These are phyloP conservation scores for Nannoperca obscura DNA, from an alignment of 2,797 vertebrate genomes.

Conservation along the genomic window DNA sequence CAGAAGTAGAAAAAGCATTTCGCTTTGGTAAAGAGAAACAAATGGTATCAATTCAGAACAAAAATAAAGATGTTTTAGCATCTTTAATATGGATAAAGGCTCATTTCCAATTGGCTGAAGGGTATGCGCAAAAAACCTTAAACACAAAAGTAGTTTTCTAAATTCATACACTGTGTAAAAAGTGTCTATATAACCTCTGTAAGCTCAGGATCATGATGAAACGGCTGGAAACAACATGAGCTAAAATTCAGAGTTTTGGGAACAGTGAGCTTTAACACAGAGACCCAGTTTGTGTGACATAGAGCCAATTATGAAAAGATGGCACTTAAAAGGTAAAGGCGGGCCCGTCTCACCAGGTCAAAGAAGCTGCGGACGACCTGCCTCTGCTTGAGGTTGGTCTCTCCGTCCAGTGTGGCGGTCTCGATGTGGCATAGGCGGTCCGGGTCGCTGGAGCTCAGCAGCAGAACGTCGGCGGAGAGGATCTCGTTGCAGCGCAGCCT, in stretches of 20 bases:
- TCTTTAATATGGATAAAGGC: neutral
- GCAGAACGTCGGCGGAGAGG: conserved; percentile 93
- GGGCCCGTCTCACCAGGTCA: conserved; percentile 90
- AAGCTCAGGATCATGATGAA: neutral
- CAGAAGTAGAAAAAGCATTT: neutral
- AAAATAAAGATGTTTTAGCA: neutral
- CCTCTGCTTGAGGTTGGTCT: conserved; percentile 97
- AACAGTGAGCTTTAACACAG: neutral
- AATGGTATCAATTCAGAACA: neutral
- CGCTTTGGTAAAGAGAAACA: too few relatives aligned
- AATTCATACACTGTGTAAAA: neutral
- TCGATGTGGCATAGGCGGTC: conserved; percentile 97
- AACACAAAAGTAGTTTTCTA: neutral
- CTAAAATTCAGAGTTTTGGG: neutral
- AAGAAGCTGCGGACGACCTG: conserved; percentile 95
- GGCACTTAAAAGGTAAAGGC: neutral
- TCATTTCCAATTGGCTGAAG: neutral
- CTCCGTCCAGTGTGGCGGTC: conserved; percentile 97
- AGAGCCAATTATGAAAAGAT: neutral
- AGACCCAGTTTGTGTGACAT: neutral
- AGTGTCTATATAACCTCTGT: neutral
- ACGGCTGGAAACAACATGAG: neutral
- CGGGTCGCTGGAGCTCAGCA: conserved; percentile 95
- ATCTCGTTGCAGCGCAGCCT: conserved; percentile 95
- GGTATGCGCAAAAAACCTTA: neutral